Percentiles rank a stretch among this genome's conserved stretches.
Evolutionary conservation across 1,140 invertebrate genomes (phyloP).

Genomic region (Micrasema minimum): DNA sequence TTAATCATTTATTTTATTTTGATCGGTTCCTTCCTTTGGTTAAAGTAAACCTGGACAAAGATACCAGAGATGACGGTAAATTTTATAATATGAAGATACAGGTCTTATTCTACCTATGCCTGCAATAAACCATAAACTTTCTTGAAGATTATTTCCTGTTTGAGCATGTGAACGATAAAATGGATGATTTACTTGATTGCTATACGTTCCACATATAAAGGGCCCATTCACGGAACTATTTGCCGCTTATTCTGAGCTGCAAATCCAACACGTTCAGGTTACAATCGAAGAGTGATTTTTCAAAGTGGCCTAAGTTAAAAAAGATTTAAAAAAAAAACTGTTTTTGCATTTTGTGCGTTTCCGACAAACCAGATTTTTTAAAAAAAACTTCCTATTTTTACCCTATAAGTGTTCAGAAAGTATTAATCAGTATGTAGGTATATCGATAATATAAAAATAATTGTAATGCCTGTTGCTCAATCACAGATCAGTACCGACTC

Average conservation of each 20-base stretch:
- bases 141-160: constrained; percentile 20
- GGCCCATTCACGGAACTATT: neutral
- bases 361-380: neutral
- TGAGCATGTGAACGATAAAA: constrained; percentile 11
- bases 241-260: neutral
- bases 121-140: constrained; percentile 23
- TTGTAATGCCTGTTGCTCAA: too few relatives aligned
- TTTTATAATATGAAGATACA: too few relatives aligned
- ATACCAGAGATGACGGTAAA: too few relatives aligned
- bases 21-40: too few relatives aligned
- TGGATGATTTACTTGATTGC: constrained; percentile 6
- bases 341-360: neutral
- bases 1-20: too few relatives aligned
- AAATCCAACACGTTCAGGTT: neutral
- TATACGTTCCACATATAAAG: neutral
- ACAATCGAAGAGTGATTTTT: neutral
- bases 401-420: too few relatives aligned
- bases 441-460: too few relatives aligned
- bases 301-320: neutral
- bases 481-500: too few relatives aligned
- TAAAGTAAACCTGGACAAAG: too few relatives aligned
- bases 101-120: neutral
- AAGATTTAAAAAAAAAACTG: neutral
- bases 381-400: too few relatives aligned
- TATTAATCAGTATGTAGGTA: too few relatives aligned